Percentiles rank a stretch among this genome's conserved stretches.
Conservation (phyloP, 2,113 vertebrate species). For the Pachypanchax playfairii region DNA sequence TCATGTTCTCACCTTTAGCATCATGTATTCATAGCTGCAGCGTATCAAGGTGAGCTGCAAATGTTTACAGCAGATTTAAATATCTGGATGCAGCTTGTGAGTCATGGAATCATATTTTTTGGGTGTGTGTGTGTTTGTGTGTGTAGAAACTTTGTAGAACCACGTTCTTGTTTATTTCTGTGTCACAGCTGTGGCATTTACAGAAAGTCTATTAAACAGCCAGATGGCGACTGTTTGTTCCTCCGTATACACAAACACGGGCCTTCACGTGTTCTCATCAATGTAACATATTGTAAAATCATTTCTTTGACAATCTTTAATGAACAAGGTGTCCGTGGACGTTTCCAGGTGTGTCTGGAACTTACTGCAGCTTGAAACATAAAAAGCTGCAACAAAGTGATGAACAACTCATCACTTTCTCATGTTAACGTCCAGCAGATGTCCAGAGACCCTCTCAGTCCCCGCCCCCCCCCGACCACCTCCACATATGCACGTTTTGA, state of each 20-base stretch:
- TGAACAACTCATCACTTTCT: conserved; percentile 30
- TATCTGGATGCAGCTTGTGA: background rate
- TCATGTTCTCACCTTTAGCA: no score
- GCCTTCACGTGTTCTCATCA: background rate
- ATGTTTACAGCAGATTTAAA: background rate
- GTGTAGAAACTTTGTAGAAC: background rate
- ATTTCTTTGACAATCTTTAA: conserved; percentile 1
- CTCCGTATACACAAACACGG: conserved; percentile 9
- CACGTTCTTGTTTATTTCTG: conserved; percentile 9
- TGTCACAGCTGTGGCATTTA: conserved; percentile 45
- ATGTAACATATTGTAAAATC: conserved; percentile 22
- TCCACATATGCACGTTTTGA: no score
- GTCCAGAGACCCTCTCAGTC: conserved; percentile 3
- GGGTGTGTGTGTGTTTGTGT: background rate
- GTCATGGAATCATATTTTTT: background rate
- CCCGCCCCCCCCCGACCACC: no score
- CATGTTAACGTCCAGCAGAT: conserved; percentile 6
- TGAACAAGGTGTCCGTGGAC: conserved; percentile 14
- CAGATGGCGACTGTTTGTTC: conserved; percentile 42
- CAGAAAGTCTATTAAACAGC: conserved; percentile 34
- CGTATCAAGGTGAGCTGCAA: no score
- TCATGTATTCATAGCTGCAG: no score
- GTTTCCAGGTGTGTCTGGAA: conserved; percentile 6
- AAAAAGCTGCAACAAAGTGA: conserved; percentile 10
- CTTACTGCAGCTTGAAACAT: conserved; percentile 21